A percentile compares a stretch with the other conserved stretches of the same genome.
phyloP scores from a whole-genome alignment of 92 coral and sea anemone species.

The Montipora capitata region DNA sequence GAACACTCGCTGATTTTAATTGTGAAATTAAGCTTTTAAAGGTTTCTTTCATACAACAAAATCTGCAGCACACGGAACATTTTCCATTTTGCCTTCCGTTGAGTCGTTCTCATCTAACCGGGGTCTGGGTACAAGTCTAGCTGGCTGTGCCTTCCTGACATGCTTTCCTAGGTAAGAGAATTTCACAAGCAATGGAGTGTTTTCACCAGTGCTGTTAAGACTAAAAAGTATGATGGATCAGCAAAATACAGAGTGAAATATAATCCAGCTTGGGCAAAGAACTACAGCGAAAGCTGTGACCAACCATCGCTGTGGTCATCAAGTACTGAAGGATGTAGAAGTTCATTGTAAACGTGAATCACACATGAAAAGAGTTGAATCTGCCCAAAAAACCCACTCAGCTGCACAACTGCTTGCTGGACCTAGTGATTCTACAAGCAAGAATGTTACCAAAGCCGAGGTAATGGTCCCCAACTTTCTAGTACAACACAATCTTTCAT shows the following conservation, averaged over 20 bases:
- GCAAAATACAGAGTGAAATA: too few relatives aligned
- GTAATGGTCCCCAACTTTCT: conserved; percentile 15
- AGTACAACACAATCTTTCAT: conserved; percentile 17
- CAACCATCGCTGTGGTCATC: too few relatives aligned
- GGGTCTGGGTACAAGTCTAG: conserved; percentile 31
- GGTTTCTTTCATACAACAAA: not conserved
- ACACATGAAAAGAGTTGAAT: too few relatives aligned
- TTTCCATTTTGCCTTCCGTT: conserved; percentile 12
- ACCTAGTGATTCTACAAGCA: too few relatives aligned
- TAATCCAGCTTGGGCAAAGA: not conserved
- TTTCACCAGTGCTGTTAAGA: conserved; percentile 22
- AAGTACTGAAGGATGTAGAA: too few relatives aligned
- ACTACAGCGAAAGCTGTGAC: too few relatives aligned
- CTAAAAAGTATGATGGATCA: not conserved
- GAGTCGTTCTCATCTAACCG: conserved; percentile 25
- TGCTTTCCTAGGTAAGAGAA: conserved; percentile 30
- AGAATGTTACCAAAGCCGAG: conserved; percentile 3
- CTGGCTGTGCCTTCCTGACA: conserved; percentile 34
- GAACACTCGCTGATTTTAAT: too few relatives aligned
- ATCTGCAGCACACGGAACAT: conserved; percentile 20
- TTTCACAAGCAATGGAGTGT: conserved; percentile 39
- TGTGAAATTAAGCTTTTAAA: too few relatives aligned
- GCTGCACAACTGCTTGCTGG: too few relatives aligned
- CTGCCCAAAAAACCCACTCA: too few relatives aligned
- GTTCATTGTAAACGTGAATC: too few relatives aligned